These are phyloP conservation scores for Microplitis manilae DNA, from an alignment of 2,888 invertebrate species.

Conservation along the genomic window DNA sequence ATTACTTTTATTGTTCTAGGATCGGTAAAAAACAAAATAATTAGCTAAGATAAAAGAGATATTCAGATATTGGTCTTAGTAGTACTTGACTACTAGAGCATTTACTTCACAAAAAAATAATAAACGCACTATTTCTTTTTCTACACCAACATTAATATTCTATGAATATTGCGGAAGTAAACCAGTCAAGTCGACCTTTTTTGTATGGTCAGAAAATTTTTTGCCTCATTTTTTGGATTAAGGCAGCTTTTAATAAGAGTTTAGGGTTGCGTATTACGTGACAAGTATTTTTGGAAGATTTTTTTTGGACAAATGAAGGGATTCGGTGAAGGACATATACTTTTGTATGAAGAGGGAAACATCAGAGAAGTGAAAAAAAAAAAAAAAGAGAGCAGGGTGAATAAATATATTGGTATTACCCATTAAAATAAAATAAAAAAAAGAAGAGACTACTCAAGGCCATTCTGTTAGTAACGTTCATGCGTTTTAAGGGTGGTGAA, in stretches of 20 bases:
- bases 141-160: too few species aligned
- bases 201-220: too few species aligned
- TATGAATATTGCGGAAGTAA: too few species aligned
- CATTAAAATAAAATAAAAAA: conserved; percentile 3
- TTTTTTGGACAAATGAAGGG: conserved; percentile 6
- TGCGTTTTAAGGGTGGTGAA: conserved; percentile 53
- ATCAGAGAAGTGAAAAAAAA: not conserved
- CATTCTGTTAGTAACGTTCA: conserved; percentile 62
- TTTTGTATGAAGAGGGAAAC: too few species aligned
- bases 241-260: too few species aligned
- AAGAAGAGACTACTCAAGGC: conserved; percentile 56
- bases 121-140: too few species aligned
- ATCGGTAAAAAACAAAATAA: not conserved
- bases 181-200: too few species aligned
- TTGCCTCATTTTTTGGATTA: too few species aligned
- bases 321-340: conserved; percentile 3
- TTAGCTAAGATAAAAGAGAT: not conserved
- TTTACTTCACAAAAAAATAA: too few species aligned
- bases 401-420: conserved; percentile 2
- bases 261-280: not conserved
- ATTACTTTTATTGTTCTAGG: not conserved
- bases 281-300: not conserved
- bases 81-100: too few species aligned
- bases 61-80: not conserved
- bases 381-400: conserved; percentile 32